Evolutionary conservation across 2,797 vertebrate species (phyloP).

Genomic region (Thaleichthys pacificus): DNA sequence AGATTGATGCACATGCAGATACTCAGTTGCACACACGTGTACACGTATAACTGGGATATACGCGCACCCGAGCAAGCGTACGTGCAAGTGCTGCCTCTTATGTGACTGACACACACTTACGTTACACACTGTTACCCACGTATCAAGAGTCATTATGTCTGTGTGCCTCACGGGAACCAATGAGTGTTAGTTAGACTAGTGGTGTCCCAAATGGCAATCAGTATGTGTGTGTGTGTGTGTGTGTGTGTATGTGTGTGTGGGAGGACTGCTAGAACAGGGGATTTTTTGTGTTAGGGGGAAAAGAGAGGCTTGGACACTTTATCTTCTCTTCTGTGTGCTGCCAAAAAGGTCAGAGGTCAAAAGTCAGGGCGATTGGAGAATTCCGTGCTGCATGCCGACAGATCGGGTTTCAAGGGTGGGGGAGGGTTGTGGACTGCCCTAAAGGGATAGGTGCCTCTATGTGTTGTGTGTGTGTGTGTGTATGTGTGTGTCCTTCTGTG

Average conservation of each 20-base stretch:
- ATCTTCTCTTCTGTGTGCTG: conserved; percentile 84
- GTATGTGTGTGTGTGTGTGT: conserved; percentile 35
- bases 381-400: conserved; percentile 84
- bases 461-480: conserved; percentile 38
- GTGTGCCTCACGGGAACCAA: conserved; percentile 61
- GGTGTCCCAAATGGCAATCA: conserved; percentile 60
- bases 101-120: conserved; percentile 22
- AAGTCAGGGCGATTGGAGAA: conserved; percentile 86
- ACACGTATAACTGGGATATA: not conserved
- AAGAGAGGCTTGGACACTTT: conserved; percentile 82
- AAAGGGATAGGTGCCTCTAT: conserved; percentile 74
- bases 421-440: conserved; percentile 69
- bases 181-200: conserved; percentile 60
- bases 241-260: conserved; percentile 58
- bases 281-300: conserved; percentile 79
- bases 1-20: not conserved
- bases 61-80: not conserved
- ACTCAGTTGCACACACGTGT: not conserved
- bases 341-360: conserved; percentile 85
- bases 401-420: conserved; percentile 80
- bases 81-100: not conserved
- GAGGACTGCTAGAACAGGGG: conserved; percentile 78
- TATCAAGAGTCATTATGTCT: conserved; percentile 65
- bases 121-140: conserved; percentile 50
- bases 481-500: conserved; percentile 22